A percentile compares a stretch with the other conserved stretches of the same genome.
These are phyloP conservation scores for Drosophila stalkeri DNA, from an alignment of 2,888 invertebrate genomes.

Conservation along the genomic window DNA sequence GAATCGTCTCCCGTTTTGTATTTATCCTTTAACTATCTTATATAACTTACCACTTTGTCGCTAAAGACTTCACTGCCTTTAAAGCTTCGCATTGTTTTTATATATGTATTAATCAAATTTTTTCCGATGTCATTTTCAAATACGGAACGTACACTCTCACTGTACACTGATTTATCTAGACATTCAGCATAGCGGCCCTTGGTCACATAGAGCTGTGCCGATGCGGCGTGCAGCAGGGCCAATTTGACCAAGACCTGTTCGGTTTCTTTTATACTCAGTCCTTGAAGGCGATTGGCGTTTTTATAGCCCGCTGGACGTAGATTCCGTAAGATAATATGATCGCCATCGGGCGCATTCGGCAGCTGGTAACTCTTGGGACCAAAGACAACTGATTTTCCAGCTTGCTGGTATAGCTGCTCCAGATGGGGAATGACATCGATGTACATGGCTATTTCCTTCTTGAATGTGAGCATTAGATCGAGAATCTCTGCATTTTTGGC, in stretches of 20 bases:
- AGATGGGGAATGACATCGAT: conserved; percentile 57
- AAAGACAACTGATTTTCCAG: conserved; percentile 53
- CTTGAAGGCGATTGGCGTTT: conserved; percentile 74
- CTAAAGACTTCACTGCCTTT: conserved; percentile 36
- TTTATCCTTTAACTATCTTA: not conserved
- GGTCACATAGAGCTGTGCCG: conserved; percentile 66
- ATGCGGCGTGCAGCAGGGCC: conserved; percentile 82
- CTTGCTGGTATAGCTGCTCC: conserved; percentile 56
- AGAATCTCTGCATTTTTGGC: conserved; percentile 13
- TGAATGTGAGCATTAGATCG: conserved; percentile 57
- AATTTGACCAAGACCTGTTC: conserved; percentile 73
- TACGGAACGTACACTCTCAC: conserved; percentile 10
- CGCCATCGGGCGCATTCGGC: conserved; percentile 36
- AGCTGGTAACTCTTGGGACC: conserved; percentile 64
- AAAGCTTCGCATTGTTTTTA: not conserved
- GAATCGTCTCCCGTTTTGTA: not conserved
- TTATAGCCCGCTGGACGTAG: conserved; percentile 62
- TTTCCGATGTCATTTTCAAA: not conserved
- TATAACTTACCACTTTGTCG: conserved; percentile 45
- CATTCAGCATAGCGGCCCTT: conserved; percentile 56
- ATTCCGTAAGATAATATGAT: conserved; percentile 76
- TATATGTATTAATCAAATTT: not conserved
- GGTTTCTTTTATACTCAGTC: conserved; percentile 73
- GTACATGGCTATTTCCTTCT: conserved; percentile 69
- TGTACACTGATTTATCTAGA: conserved; percentile 34